These are phyloP conservation scores for Trissoscelio sp. DNA, from an alignment of 2,888 invertebrate species.

Conservation along the genomic window DNA sequence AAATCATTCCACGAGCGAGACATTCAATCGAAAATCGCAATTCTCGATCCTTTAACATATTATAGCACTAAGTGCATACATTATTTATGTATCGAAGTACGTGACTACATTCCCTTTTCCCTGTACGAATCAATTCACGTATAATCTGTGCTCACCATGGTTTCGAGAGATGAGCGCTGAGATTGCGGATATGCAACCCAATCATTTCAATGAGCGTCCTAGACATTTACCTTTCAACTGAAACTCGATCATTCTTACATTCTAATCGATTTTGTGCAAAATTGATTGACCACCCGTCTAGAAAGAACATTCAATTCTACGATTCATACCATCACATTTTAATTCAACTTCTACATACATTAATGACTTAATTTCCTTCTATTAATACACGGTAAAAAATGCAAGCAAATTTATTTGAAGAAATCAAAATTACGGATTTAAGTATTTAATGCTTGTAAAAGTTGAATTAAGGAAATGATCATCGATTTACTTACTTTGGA, in stretches of 20 bases:
- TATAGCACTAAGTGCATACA: slow-evolving; percentile 28
- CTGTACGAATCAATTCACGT: slow-evolving; percentile 39
- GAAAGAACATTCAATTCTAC: no score
- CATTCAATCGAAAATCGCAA: slow-evolving; percentile 36
- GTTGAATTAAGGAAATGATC: no score
- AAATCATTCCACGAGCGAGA: slow-evolving; percentile 31
- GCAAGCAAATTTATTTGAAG: no score
- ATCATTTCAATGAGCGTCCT: slow-evolving; percentile 33
- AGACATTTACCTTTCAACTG: slow-evolving; percentile 48
- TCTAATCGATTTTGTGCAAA: slow-evolving; percentile 27
- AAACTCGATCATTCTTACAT: slow-evolving; percentile 17
- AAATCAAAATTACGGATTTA: no score
- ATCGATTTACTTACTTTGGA: no score
- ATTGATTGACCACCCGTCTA: no score
- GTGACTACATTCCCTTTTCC: slow-evolving; percentile 54
- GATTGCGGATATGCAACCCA: slow-evolving; percentile 18
- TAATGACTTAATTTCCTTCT: no score
- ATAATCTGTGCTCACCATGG: slow-evolving; percentile 18
- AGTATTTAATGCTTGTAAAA: no score
- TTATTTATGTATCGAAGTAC: slow-evolving; percentile 50
- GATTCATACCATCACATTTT: no score
- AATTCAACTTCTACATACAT: no score
- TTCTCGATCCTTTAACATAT: slow-evolving; percentile 34
- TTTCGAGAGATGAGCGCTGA: slow-evolving; percentile 33
- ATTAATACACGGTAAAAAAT: no score